Base-by-base conservation (phyloP, 2,888 invertebrate species). In the Phyllotreta cruciferae region DNA sequence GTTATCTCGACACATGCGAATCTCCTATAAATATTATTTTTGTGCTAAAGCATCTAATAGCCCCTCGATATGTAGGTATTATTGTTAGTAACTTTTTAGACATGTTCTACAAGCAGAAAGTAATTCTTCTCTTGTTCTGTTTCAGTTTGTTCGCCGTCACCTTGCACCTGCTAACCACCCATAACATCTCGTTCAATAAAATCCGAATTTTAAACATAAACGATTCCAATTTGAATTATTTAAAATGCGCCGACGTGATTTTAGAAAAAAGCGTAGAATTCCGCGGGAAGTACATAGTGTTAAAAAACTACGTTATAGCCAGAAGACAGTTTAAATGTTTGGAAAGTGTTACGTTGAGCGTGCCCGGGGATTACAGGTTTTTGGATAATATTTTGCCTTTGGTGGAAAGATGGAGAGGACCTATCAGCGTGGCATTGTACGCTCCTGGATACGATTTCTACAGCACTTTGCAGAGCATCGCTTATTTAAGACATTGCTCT, bases 361-460 rank as follows among this genome's bases (percentile, higher is more conserved):
- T 71, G 1, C 74, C 74, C 6, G 74, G 66, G 13, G 74, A 74
- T 58, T 74, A 63, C 49, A 92, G 92, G 73, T 94, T 93, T 83
- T 85, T 95, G 73, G 92, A 93, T 80, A 94, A 95, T 81, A 84
- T 94, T 71, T 86, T 87, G 77, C 90, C 92, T 54, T 82, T 95
- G 72, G 84, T 92, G 75, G 89, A 91, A 76, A 86, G 88, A 75
- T 94, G 94, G 94, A 86, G 87, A 78, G 93, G 93, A 1, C 94
- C 94, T 0, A 84, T 94, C 63, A 93, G 93, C 74, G 83, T 94
- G 71, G 91, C 93, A 3, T 85, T 94, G 75, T 91, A 93, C 80
- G 89, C 93, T 10, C 94, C 94, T 0, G 93, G 93, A 52, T 83
- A 85, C 0, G 94, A 94, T 80, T 87, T 93, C 77, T 81, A 84